phyloP scores from a whole-genome alignment of 2,113 vertebrate genomes.

The Pionites leucogaster region DNA sequence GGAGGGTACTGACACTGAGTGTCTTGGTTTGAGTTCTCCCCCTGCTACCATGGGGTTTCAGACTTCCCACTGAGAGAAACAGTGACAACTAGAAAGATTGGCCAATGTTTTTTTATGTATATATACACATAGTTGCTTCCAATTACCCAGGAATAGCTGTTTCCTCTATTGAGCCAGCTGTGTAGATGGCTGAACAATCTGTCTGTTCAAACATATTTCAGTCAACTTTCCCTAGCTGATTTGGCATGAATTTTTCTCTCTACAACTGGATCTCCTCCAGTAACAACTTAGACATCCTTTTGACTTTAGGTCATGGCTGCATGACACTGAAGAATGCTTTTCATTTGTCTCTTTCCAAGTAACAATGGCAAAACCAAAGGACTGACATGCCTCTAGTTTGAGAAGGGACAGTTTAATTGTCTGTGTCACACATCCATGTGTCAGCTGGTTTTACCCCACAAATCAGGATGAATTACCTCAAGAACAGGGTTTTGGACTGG shows the following conservation, averaged over 20 bases:
- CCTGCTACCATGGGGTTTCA: neutral
- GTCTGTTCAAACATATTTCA: slow-evolving; percentile 45
- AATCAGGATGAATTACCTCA: neutral
- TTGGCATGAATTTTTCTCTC: slow-evolving; percentile 42
- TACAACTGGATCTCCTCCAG: slow-evolving; percentile 44
- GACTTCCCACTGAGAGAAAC: neutral
- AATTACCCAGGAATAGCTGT: slow-evolving; percentile 38
- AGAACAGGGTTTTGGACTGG: neutral
- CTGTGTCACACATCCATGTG: neutral
- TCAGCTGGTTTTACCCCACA: neutral
- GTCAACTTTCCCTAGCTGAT: slow-evolving; percentile 41
- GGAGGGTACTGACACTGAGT: neutral
- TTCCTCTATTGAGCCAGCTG: slow-evolving; percentile 37
- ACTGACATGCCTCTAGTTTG: neutral
- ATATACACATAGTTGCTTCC: slow-evolving; percentile 19
- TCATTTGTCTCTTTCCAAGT: neutral
- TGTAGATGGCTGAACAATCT: slow-evolving; percentile 46
- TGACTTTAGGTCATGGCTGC: slow-evolving; percentile 15
- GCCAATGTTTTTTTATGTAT: neutral
- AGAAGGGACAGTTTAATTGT: neutral
- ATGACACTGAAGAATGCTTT: slow-evolving; percentile 27
- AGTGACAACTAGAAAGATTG: neutral
- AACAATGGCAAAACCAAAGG: neutral
- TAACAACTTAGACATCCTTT: slow-evolving; percentile 44
- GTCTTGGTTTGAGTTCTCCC: neutral